A percentile compares a stretch with the other conserved stretches of the same genome.
These are phyloP conservation scores for Protonibea diacanthus DNA, from an alignment of 2,797 vertebrate species.

Conservation along the genomic window DNA sequence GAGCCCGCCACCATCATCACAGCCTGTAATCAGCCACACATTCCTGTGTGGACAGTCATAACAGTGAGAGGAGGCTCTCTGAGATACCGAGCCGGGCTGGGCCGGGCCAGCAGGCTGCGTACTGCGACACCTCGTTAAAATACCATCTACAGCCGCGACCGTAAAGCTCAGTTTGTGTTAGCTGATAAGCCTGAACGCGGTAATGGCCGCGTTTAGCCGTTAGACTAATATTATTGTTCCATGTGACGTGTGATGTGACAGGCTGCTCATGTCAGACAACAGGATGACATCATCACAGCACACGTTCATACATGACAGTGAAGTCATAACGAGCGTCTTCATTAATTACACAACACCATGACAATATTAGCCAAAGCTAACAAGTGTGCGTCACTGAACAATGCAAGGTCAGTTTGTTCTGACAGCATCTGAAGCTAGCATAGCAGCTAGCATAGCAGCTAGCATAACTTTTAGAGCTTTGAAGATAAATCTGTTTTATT, in stretches of 20 bases:
- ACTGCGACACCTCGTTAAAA: conserved; percentile 95
- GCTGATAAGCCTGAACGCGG: conserved; percentile 91
- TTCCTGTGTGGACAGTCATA: conserved; percentile 32
- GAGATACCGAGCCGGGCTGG: conserved; percentile 83
- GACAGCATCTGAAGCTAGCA: too few relatives aligned
- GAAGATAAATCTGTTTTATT: too few relatives aligned
- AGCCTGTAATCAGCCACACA: conserved; percentile 42
- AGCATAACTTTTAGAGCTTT: too few relatives aligned
- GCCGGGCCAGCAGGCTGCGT: conserved; percentile 83
- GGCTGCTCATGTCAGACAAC: conserved; percentile 81
- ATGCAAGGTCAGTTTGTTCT: too few relatives aligned
- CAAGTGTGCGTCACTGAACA: too few relatives aligned
- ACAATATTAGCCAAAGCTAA: too few relatives aligned
- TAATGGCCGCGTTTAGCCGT: conserved; percentile 86
- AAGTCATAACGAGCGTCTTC: too few relatives aligned
- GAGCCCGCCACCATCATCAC: too few relatives aligned
- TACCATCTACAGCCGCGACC: conserved; percentile 89
- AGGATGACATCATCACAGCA: not conserved
- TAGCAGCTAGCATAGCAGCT: too few relatives aligned
- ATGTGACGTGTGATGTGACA: conserved; percentile 84
- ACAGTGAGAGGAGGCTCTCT: conserved; percentile 41
- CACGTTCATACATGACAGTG: too few relatives aligned
- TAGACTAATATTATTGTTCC: conserved; percentile 94
- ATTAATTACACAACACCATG: too few relatives aligned
- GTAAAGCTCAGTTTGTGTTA: conserved; percentile 94